Percentiles rank a stretch among this genome's conserved stretches.
Conservation (phyloP, 2,113 vertebrate species). For the Glaucidium brasilianum region DNA sequence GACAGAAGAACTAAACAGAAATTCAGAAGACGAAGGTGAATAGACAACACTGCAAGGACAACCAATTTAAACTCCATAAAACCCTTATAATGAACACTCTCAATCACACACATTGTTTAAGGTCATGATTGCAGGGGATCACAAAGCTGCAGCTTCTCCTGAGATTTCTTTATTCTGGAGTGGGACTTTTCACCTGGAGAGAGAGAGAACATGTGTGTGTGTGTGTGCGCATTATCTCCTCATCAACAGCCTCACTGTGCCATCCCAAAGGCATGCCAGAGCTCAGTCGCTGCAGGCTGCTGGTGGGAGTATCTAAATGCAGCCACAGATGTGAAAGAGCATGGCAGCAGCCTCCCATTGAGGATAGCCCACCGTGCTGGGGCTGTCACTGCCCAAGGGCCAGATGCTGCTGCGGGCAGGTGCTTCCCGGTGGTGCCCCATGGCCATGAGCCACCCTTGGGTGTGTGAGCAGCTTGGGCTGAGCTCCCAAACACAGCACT, state of each 20-base stretch:
- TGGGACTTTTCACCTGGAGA: background rate
- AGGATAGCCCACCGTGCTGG: background rate
- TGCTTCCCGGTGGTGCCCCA: background rate
- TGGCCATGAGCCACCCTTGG: accelerated
- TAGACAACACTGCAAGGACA: accelerated
- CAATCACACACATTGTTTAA: background rate
- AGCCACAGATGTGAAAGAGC: accelerated
- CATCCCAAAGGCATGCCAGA: background rate
- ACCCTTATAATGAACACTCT: background rate
- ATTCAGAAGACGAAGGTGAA: background rate
- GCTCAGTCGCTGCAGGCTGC: accelerated
- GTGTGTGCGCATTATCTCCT: background rate
- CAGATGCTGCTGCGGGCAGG: background rate
- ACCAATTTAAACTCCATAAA: background rate
- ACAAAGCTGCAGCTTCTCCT: background rate
- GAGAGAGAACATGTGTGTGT: background rate
- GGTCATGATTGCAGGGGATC: background rate
- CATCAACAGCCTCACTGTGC: accelerated
- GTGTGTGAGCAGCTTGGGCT: background rate
- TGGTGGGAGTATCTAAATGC: background rate
- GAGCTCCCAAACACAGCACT: background rate
- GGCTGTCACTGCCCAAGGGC: background rate
- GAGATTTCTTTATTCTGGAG: background rate
- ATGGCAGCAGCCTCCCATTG: accelerated
- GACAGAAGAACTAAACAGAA: background rate